Percentiles rank a stretch among this genome's conserved stretches.
Evolutionary conservation across 2,797 vertebrate genomes (phyloP).

Genomic region (Lithobates sylvaticus): DNA sequence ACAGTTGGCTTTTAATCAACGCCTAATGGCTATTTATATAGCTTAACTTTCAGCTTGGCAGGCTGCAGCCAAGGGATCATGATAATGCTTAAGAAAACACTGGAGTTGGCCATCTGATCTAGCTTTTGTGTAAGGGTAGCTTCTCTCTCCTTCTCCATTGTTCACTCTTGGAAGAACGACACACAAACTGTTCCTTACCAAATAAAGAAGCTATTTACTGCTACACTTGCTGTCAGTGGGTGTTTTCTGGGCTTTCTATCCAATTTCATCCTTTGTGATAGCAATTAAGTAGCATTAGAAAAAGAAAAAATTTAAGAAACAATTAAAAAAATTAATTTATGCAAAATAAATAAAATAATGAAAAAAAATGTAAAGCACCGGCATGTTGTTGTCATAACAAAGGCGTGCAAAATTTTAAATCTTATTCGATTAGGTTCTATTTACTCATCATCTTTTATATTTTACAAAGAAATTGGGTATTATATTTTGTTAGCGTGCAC

Average conservation of each 20-base stretch:
- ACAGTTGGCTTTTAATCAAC: conserved; percentile 64
- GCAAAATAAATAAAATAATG: too few relatives aligned
- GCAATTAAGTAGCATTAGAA: too few relatives aligned
- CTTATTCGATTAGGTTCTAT: too few relatives aligned
- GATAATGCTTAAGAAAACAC: conserved; percentile 42
- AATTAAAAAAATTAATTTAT: too few relatives aligned
- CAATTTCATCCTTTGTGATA: too few relatives aligned
- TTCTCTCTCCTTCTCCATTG: conserved; percentile 24
- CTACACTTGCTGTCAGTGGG: conserved; percentile 21
- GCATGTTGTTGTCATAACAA: too few relatives aligned
- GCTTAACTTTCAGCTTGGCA: conserved; percentile 56
- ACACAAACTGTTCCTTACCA: conserved; percentile 24
- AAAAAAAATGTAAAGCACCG: too few relatives aligned
- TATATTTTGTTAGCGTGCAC: too few relatives aligned
- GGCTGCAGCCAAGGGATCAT: conserved; percentile 49
- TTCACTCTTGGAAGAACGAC: conserved; percentile 23
- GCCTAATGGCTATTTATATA: conserved; percentile 58
- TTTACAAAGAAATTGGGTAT: too few relatives aligned
- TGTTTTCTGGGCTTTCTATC: neutral
- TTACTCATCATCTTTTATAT: too few relatives aligned
- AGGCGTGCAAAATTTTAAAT: too few relatives aligned
- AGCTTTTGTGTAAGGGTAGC: conserved; percentile 25
- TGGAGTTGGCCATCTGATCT: conserved; percentile 37
- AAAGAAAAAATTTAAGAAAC: too few relatives aligned
- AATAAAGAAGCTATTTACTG: conserved; percentile 9